Evolutionary conservation across 2,113 vertebrate species (phyloP), one percentile per base, ranked within the genome.

Genomic region (Physeter macrocephalus): DNA sequence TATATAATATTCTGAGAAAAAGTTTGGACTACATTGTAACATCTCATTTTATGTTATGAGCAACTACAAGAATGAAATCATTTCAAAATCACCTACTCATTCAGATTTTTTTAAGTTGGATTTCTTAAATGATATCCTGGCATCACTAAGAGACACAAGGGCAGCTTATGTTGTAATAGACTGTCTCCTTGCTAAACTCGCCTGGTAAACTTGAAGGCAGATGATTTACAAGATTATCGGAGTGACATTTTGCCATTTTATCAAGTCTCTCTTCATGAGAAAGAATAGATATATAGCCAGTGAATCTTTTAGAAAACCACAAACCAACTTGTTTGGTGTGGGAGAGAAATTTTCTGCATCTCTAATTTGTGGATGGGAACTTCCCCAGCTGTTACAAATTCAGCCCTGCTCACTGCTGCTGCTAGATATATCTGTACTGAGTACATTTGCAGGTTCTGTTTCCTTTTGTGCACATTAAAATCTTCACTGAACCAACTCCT

Each of bases 1-100:
- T 96, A 96, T 72, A 96, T 97, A 97, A 98, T 96, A 98, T 77
- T 90, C 86, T 97, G 93, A 93, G 97, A 98, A 97, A 98, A 85
- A 92, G 84, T 75, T 54, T 97, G 66, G 78, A 90, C 86, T 78
- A 75, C 0, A 0, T 94, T 96, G 64, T 98, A 97, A 98, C 94
- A 94, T 97, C 95, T 95, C 83, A 75, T 98, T 97, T 98, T 97
- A 86, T 80, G 61, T 97, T 96, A n/a, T 31, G 90, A 98, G 59
- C 2, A 74, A 96, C 54, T 92, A 52, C 90, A 98, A 96, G 1
- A 5, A 97, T 43, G 88, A 98, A 98, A 98, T 97, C 46, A 97
- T 95, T 96, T 97, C 75, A 95, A 98, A 98, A 97, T 97, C 91
- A 92, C 41, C 36, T 59, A 96, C 0, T 0, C 87, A 75, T 88